Conservation (phyloP, 2,113 vertebrate genomes). For the Chunga burmeisteri region DNA sequence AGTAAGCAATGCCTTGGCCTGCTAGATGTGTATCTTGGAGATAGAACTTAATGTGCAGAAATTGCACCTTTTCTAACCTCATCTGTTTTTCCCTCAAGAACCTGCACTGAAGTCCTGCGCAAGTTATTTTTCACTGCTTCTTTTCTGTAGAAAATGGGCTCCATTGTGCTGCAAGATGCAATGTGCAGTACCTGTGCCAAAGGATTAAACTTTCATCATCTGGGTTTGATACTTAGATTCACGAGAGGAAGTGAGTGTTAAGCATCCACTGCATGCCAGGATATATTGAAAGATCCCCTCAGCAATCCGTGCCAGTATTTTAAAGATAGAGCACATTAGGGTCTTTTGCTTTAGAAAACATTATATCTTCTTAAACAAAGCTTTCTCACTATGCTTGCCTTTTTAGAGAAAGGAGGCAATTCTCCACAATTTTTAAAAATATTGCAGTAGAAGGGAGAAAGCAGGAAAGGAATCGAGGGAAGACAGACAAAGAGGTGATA, state of each 20-base stretch:
- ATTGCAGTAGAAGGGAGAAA: neutral
- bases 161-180: slow-evolving; percentile 25
- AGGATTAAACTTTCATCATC: slow-evolving; percentile 60
- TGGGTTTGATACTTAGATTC: slow-evolving; percentile 36
- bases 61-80: neutral
- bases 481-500: neutral
- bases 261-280: slow-evolving; percentile 31
- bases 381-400: neutral
- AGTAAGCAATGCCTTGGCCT: slow-evolving; percentile 4
- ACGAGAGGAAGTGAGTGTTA: slow-evolving; percentile 42
- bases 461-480: neutral
- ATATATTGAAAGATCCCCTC: slow-evolving; percentile 27
- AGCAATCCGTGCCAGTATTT: neutral
- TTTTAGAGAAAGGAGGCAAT: neutral
- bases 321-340: neutral
- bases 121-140: neutral
- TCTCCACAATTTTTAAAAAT: neutral
- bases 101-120: neutral
- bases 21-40: neutral
- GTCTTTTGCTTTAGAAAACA: neutral
- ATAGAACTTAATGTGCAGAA: neutral
- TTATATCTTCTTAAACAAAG: neutral
- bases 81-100: neutral
- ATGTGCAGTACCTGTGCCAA: slow-evolving; percentile 38
- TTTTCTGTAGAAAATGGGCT: neutral